These are phyloP conservation scores for Drosophila fuyamai DNA, from an alignment of 1,140 invertebrate genomes.

Conservation along the genomic window DNA sequence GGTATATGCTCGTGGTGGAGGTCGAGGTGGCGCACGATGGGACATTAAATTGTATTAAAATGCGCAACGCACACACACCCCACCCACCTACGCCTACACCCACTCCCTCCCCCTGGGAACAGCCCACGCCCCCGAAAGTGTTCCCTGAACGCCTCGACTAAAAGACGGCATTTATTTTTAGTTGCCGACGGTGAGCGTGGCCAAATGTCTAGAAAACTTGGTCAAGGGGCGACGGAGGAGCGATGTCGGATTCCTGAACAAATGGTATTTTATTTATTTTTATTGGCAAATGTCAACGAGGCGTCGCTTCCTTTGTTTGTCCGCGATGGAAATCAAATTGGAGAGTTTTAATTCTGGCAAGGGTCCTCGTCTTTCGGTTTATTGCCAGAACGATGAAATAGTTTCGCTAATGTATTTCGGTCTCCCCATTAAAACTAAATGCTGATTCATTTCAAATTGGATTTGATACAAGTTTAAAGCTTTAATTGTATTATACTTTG, in stretches of 20 bases:
- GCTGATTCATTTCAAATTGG: slow-evolving; percentile 19
- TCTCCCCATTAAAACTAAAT: slow-evolving; percentile 19
- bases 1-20: slow-evolving; percentile 18
- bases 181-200: slow-evolving; percentile 43
- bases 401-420: slow-evolving; percentile 55
- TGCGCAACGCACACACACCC: slow-evolving; percentile 66
- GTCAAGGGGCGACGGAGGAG: slow-evolving; percentile 4
- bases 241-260: slow-evolving; percentile 47
- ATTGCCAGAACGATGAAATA: slow-evolving; percentile 37
- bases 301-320: slow-evolving; percentile 61
- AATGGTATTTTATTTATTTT: slow-evolving; percentile 81
- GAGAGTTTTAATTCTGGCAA: slow-evolving; percentile 55
- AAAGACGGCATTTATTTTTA: slow-evolving; percentile 77
- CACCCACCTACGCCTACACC: slow-evolving; percentile 6
- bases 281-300: slow-evolving; percentile 82
- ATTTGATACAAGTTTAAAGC: slow-evolving; percentile 20
- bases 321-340: slow-evolving; percentile 49
- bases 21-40: slow-evolving; percentile 69
- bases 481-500: not conserved
- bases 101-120: not conserved
- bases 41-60: slow-evolving; percentile 83
- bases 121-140: slow-evolving; percentile 47
- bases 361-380: slow-evolving; percentile 28
- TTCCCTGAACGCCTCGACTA: slow-evolving; percentile 62
- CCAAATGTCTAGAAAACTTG: slow-evolving; percentile 27